Percentiles rank a stretch among this genome's conserved stretches.
Conservation (phyloP, 2,113 vertebrate species). For the Apteryx mantelli region DNA sequence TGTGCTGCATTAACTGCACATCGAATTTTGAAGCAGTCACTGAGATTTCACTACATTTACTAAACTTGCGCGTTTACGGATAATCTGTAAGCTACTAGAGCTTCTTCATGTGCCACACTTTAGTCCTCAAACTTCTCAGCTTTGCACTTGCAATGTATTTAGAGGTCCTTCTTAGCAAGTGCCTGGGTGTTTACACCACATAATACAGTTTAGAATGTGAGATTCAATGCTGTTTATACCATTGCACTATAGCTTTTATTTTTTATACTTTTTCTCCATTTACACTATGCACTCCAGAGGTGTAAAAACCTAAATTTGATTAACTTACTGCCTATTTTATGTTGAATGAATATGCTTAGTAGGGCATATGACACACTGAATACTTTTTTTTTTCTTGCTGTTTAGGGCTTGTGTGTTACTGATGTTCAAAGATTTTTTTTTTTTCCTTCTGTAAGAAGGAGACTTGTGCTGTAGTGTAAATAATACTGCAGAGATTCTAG, state of each 20-base stretch:
- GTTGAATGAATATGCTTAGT: no score
- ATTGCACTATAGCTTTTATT: not conserved
- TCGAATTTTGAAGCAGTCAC: not conserved
- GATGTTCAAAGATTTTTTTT: not conserved
- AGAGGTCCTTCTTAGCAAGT: not conserved
- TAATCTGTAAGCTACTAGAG: not conserved
- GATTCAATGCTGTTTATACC: not conserved
- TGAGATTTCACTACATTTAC: not conserved
- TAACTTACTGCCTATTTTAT: not conserved
- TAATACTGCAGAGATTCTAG: not conserved
- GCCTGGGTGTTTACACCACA: not conserved
- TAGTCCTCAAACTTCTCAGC: not conserved
- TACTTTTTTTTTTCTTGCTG: not conserved
- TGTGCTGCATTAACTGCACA: not conserved
- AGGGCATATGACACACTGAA: not conserved
- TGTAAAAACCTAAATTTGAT: not conserved
- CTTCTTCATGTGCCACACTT: not conserved
- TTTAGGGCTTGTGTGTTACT: not conserved
- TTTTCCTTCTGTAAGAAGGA: not conserved
- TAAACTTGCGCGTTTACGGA: not conserved
- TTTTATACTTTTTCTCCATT: not conserved
- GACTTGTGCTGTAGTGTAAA: not conserved
- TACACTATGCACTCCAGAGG: not conserved
- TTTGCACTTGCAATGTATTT: not conserved
- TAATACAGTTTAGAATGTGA: no score